Evolutionary conservation across 2,888 invertebrate genomes (phyloP).

Genomic region (Erpobdella octoculata): DNA sequence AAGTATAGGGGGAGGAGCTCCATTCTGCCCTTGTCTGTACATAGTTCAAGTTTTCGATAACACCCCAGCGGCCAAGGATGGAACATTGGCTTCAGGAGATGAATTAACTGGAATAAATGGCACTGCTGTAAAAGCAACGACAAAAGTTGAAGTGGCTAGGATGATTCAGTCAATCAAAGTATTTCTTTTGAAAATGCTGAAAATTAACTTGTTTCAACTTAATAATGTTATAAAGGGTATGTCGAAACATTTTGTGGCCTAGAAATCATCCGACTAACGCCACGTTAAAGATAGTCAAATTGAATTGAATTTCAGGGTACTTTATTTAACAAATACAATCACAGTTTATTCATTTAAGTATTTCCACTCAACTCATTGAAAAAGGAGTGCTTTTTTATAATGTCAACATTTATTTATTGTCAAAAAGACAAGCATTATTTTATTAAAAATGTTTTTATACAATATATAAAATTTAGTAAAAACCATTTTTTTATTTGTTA

Average conservation of each 20-base stretch:
- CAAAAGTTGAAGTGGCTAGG: conserved; percentile 94
- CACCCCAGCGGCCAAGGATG: conserved; percentile 86
- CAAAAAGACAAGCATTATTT: neutral
- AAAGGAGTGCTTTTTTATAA: too few relatives aligned
- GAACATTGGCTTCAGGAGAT: conserved; percentile 88
- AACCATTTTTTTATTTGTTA: too few relatives aligned
- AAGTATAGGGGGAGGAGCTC: conserved; percentile 82
- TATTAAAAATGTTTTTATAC: too few relatives aligned
- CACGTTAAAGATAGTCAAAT: too few relatives aligned
- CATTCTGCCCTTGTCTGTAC: conserved; percentile 86
- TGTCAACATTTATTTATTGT: neutral
- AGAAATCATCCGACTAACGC: too few relatives aligned
- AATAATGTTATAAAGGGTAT: too few relatives aligned
- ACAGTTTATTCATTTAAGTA: too few relatives aligned
- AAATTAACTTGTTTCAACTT: too few relatives aligned
- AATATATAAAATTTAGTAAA: too few relatives aligned
- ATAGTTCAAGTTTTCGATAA: conserved; percentile 84
- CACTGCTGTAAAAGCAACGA: conserved; percentile 80
- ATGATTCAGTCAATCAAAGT: conserved; percentile 89
- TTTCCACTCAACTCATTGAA: too few relatives aligned
- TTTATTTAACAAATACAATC: neutral
- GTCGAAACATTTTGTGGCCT: too few relatives aligned
- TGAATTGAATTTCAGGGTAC: neutral
- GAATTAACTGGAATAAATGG: conserved; percentile 90
- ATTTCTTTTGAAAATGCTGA: conserved; percentile 28